A percentile compares a stretch with the other conserved stretches of the same genome.
phyloP scores from a whole-genome alignment of 2,113 vertebrate species.

The Pagrus major region DNA sequence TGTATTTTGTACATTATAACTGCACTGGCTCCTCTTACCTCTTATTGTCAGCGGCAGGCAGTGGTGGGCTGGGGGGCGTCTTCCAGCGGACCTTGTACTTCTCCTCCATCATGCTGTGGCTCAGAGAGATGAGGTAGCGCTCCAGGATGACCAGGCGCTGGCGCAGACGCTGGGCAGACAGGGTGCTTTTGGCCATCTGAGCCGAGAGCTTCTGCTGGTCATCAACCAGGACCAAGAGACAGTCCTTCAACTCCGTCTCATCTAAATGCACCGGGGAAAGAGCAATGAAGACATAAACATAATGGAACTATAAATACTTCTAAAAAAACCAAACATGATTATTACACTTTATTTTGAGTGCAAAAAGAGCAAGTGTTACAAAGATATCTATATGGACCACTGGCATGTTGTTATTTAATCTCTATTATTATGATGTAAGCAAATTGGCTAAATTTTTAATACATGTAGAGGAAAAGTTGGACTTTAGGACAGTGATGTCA shows the following conservation, averaged over 20 bases:
- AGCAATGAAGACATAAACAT: neutral
- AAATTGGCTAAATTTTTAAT: too few relatives aligned
- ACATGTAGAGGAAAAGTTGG: too few relatives aligned
- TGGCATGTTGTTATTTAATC: too few relatives aligned
- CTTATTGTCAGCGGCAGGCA: conserved; percentile 92
- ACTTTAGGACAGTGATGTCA: too few relatives aligned
- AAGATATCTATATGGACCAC: too few relatives aligned
- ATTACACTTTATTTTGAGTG: too few relatives aligned
- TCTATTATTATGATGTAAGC: too few relatives aligned
- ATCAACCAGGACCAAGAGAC: conserved; percentile 92
- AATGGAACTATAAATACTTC: neutral
- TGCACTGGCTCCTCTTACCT: conserved; percentile 81
- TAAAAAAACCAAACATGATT: too few relatives aligned
- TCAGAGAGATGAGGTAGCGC: conserved; percentile 96
- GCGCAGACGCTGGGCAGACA: conserved; percentile 92
- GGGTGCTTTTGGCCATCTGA: conserved; percentile 92
- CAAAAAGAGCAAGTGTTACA: too few relatives aligned
- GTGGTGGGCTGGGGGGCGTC: conserved; percentile 85
- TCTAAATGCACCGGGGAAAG: conserved; percentile 77
- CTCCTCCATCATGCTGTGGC: conserved; percentile 94
- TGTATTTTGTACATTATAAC: neutral
- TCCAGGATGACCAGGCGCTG: conserved; percentile 96
- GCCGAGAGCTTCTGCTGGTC: conserved; percentile 93
- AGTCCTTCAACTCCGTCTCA: conserved; percentile 92
- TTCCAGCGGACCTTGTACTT: conserved; percentile 94